Percentiles rank a stretch among this genome's conserved stretches.
Conservation (phyloP, 1,140 invertebrate genomes). For the Pseudomyrmex gracilis region DNA sequence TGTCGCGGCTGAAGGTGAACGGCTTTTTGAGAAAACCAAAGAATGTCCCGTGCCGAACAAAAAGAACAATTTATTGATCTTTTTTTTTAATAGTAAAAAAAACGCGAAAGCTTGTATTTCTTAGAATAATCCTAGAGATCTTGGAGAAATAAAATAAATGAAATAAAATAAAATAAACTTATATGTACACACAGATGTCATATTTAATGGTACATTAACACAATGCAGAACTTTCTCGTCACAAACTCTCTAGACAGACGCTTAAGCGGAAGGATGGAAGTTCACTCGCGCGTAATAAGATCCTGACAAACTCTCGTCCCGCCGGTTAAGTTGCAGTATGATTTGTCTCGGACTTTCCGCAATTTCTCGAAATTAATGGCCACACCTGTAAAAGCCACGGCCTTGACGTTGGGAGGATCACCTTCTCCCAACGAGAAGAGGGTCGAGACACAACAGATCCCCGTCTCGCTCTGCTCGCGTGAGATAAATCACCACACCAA, state of each 20-base stretch:
- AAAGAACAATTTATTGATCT: slow-evolving; percentile 8
- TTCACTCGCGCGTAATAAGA: neutral
- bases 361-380: slow-evolving; percentile 66
- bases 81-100: neutral
- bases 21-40: slow-evolving; percentile 24
- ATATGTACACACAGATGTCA: too few relatives aligned
- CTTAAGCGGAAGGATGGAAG: neutral
- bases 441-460: slow-evolving; percentile 20
- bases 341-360: slow-evolving; percentile 63
- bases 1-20: neutral
- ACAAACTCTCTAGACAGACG: neutral
- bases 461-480: slow-evolving; percentile 9
- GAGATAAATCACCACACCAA: slow-evolving; percentile 67
- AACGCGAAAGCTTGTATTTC: neutral
- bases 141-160: too few relatives aligned
- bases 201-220: too few relatives aligned
- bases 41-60: slow-evolving; percentile 13
- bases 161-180: too few relatives aligned
- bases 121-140: too few relatives aligned
- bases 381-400: slow-evolving; percentile 62
- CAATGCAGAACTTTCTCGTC: too few relatives aligned
- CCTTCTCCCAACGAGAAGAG: slow-evolving; percentile 7
- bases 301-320: slow-evolving; percentile 2
- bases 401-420: slow-evolving; percentile 44
- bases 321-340: slow-evolving; percentile 29